Evolutionary conservation across 2,797 vertebrate genomes (phyloP).

Genomic region (Eidolon dupreanum): DNA sequence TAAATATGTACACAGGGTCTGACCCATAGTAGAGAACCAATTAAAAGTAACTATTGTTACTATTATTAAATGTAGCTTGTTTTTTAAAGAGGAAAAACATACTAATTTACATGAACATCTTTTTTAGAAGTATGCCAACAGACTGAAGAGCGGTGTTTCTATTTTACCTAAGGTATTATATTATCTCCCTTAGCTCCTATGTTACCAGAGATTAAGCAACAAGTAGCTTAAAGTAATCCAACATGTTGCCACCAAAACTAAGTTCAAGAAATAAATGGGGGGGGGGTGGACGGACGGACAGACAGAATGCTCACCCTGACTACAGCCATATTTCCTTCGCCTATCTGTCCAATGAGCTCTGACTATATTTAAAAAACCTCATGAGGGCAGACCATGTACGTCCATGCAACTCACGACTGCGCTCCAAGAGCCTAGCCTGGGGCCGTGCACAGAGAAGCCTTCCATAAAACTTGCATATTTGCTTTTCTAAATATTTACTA

Average conservation of each 20-base stretch:
- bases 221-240: background rate
- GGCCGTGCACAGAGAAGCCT: background rate
- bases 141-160: background rate
- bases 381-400: background rate
- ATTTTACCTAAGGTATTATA: background rate
- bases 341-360: background rate
- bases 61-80: background rate
- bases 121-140: background rate
- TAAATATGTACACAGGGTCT: background rate
- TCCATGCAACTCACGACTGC: background rate
- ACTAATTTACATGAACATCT: background rate
- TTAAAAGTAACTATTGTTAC: background rate
- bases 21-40: background rate
- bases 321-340: background rate
- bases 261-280: background rate
- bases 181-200: background rate
- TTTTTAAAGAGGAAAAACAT: constrained; percentile 22
- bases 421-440: background rate
- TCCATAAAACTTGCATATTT: background rate
- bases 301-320: background rate
- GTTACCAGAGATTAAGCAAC: constrained; percentile 15
- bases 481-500: constrained; percentile 19
- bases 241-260: constrained; percentile 33
- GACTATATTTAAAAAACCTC: background rate
- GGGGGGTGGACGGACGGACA: background rate